Percentiles rank a stretch among this genome's conserved stretches.
These are phyloP conservation scores for Hartigia nigra DNA, from an alignment of 2,888 invertebrate genomes.

Conservation along the genomic window DNA sequence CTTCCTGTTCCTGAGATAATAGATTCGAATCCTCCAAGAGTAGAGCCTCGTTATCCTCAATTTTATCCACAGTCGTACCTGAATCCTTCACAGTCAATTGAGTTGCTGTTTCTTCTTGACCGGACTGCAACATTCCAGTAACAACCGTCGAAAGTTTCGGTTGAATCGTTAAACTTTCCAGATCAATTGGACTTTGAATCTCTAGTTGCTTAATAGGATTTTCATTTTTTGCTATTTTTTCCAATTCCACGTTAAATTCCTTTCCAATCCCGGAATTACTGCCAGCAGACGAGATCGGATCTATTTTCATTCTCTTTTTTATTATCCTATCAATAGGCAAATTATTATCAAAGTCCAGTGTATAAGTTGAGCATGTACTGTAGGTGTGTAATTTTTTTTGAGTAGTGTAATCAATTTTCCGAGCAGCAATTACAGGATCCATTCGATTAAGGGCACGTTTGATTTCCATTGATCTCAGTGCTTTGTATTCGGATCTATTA, in stretches of 20 bases:
- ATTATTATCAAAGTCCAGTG: not conserved
- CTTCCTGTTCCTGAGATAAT: not conserved
- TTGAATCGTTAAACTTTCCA: not conserved
- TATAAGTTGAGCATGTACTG: not conserved
- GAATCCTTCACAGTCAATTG: not conserved
- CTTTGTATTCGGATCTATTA: not conserved
- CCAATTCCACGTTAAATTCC: not conserved
- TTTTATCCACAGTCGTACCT: not conserved
- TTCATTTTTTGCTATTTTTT: not conserved
- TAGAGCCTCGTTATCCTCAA: not conserved
- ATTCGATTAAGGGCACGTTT: not conserved
- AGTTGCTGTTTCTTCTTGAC: not conserved
- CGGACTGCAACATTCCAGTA: not conserved
- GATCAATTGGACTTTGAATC: not conserved
- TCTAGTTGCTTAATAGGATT: not conserved
- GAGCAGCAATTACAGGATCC: not conserved
- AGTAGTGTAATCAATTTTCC: conserved; percentile 3
- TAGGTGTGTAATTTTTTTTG: conserved; percentile 27
- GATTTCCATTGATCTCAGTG: not conserved
- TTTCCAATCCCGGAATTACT: not conserved
- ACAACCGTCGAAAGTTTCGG: not conserved
- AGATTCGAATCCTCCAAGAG: not conserved
- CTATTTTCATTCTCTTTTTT: not conserved
- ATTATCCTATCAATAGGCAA: not conserved
- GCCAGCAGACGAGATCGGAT: not conserved